Conservation (phyloP, 2,888 invertebrate genomes). For the Deilephila elpenor region DNA sequence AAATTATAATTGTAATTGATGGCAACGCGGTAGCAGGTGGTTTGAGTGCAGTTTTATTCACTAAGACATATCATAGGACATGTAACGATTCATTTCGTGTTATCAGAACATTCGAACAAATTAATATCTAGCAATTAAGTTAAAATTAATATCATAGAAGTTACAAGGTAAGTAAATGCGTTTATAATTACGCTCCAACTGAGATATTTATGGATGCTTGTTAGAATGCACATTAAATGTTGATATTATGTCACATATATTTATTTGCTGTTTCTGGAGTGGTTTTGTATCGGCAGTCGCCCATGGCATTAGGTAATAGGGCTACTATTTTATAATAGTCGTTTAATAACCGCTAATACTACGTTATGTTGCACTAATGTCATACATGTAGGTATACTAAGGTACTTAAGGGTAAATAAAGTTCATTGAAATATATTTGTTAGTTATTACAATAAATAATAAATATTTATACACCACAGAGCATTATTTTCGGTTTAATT, state of each 20-base stretch:
- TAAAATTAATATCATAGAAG: background rate
- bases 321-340: background rate
- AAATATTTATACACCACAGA: too few species aligned
- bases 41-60: background rate
- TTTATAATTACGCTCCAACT: background rate
- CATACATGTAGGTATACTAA: too few species aligned
- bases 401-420: too few species aligned
- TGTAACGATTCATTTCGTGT: conserved; percentile 9
- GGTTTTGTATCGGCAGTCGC: background rate
- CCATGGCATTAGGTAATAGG: background rate
- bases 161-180: conserved; percentile 12
- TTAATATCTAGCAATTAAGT: conserved; percentile 10
- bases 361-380: too few species aligned
- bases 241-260: background rate
- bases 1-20: conserved; percentile 60
- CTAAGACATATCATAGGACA: conserved; percentile 23
- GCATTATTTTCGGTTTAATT: too few species aligned
- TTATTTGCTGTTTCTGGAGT: background rate
- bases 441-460: too few species aligned
- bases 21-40: conserved; percentile 54
- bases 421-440: too few species aligned
- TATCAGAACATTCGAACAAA: conserved; percentile 4
- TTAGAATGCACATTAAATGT: background rate
- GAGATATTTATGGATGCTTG: background rate
- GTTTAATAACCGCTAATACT: too few species aligned